Conservation (phyloP, 2,797 vertebrate genomes). For the Coranthus polyacanthus region DNA sequence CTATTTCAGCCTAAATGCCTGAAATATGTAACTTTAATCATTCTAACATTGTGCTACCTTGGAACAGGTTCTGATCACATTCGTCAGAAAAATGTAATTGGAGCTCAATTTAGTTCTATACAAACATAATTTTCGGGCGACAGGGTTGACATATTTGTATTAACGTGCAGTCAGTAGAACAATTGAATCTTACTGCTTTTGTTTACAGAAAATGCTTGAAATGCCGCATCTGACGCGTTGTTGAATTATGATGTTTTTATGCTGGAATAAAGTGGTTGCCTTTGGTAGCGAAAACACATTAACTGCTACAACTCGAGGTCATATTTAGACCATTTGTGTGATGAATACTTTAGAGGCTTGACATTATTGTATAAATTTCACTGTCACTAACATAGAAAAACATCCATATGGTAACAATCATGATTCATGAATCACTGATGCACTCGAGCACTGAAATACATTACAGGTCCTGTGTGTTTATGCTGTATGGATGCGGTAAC, state of each 20-base stretch:
- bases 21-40: conserved; percentile 4
- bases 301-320: conserved; percentile 46
- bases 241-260: conserved; percentile 46
- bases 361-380: conserved; percentile 47
- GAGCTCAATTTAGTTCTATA: not conserved
- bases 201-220: not conserved
- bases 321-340: conserved; percentile 48
- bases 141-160: not conserved
- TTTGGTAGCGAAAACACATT: conserved; percentile 60
- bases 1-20: too few relatives aligned
- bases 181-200: conserved; percentile 3
- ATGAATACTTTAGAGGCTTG: conserved; percentile 51
- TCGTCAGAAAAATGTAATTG: not conserved
- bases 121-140: not conserved
- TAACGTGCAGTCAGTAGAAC: not conserved
- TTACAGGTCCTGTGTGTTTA: conserved; percentile 63
- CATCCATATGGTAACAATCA: conserved; percentile 50
- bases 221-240: conserved; percentile 13
- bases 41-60: not conserved
- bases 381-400: conserved; percentile 43
- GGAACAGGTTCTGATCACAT: conserved; percentile 7
- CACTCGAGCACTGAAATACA: conserved; percentile 44
- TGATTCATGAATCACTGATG: conserved; percentile 31
- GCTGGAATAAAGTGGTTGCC: conserved; percentile 41
- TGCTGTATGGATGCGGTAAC: conserved; percentile 47